phyloP scores from a whole-genome alignment of 1,140 invertebrate genomes.

The Drosophila ficusphila region DNA sequence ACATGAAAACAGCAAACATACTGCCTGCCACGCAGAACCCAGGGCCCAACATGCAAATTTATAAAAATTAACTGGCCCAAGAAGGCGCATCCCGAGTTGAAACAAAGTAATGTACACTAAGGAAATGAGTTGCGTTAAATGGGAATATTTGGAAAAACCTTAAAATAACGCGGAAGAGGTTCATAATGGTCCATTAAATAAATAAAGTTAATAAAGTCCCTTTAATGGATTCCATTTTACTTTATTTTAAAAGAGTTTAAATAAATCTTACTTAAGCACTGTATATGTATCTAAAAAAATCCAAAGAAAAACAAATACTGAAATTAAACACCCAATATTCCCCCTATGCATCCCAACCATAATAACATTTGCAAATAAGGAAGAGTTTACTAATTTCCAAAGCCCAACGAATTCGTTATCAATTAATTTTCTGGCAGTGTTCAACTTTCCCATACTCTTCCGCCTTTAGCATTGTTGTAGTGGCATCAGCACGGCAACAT shows the following conservation, averaged over 20 bases:
- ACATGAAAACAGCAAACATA: conserved; percentile 71
- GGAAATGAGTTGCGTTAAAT: conserved; percentile 2
- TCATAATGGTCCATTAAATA: too few species aligned
- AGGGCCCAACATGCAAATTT: conserved; percentile 66
- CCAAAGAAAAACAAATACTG: too few species aligned
- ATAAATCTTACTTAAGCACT: too few species aligned
- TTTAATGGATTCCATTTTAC: too few species aligned
- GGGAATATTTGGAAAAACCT: not conserved
- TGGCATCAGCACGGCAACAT: conserved; percentile 57
- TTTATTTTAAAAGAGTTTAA: too few species aligned
- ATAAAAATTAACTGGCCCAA: conserved; percentile 78
- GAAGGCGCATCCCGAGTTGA: conserved; percentile 37
- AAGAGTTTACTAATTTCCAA: not conserved
- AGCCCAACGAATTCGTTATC: not conserved
- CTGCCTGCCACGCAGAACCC: conserved; percentile 50
- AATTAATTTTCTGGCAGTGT: conserved; percentile 45
- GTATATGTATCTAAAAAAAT: too few species aligned
- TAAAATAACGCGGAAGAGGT: too few species aligned
- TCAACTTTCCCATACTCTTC: conserved; percentile 12
- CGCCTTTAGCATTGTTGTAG: conserved; percentile 37
- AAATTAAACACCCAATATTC: not conserved
- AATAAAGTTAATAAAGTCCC: too few species aligned
- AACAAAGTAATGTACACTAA: conserved; percentile 45
- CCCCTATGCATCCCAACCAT: too few species aligned
- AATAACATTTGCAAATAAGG: not conserved